Evolutionary conservation across 2,797 vertebrate species (phyloP).

Genomic region (Lacerta agilis): DNA sequence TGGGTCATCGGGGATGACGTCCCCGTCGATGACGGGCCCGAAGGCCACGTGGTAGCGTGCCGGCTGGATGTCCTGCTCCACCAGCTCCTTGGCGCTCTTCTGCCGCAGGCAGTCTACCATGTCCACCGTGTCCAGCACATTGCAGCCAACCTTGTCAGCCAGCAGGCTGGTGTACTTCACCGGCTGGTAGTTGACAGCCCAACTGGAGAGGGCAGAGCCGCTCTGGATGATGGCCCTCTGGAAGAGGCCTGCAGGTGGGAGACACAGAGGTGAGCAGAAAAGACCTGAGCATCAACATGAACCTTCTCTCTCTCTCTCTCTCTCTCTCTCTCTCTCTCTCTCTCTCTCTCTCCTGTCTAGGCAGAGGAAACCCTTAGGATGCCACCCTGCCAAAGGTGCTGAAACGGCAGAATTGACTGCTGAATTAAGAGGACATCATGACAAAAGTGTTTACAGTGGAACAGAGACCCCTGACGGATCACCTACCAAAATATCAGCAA

Average conservation of each 20-base stretch:
- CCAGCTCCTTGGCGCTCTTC: conserved; percentile 94
- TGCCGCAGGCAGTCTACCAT: conserved; percentile 98
- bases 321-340: too few relatives aligned
- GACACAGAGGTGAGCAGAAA: neutral
- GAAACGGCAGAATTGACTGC: too few relatives aligned
- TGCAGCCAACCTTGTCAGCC: conserved; percentile 97
- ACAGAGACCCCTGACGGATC: too few relatives aligned
- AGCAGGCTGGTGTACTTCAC: conserved; percentile 97
- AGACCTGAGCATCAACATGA: neutral
- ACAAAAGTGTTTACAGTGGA: too few relatives aligned
- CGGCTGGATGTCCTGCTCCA: conserved; percentile 98
- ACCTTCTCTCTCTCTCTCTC: too few relatives aligned
- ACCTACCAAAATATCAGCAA: too few relatives aligned
- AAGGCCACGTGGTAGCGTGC: conserved; percentile 98
- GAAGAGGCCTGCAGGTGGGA: conserved; percentile 89
- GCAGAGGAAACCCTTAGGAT: neutral
- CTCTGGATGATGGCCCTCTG: conserved; percentile 99
- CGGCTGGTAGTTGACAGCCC: conserved; percentile 99
- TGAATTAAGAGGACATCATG: too few relatives aligned
- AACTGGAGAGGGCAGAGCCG: conserved; percentile 96
- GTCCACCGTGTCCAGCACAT: conserved; percentile 94
- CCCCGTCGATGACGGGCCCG: conserved; percentile 96
- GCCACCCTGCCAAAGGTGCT: neutral
- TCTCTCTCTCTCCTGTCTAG: too few relatives aligned
- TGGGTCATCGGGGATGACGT: conserved; percentile 97